phyloP scores from a whole-genome alignment of 1,140 invertebrate species.

The Hyposmocoma kahamanoa region DNA sequence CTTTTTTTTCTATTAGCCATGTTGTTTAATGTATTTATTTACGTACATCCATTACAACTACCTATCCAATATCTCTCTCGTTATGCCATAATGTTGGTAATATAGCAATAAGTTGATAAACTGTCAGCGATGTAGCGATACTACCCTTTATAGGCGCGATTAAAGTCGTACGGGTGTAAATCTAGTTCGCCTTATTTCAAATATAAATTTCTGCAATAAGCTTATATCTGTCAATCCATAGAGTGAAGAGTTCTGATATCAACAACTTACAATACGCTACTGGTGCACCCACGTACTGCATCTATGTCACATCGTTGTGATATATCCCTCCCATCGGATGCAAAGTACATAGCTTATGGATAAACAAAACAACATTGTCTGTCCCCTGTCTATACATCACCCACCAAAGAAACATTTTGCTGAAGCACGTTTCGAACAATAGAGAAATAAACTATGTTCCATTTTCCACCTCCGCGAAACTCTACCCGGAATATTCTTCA shows the following conservation, averaged over 20 bases:
- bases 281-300: conserved; percentile 24
- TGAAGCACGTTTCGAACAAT: conserved; percentile 44
- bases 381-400: conserved; percentile 11
- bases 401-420: neutral
- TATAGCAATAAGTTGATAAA: neutral
- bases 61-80: too few species aligned
- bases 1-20: too few species aligned
- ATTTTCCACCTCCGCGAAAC: conserved; percentile 34
- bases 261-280: conserved; percentile 6
- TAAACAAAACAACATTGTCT: conserved; percentile 21
- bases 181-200: neutral
- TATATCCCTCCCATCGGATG: conserved; percentile 23
- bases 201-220: conserved; percentile 12
- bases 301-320: conserved; percentile 19
- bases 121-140: conserved; percentile 2
- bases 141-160: neutral
- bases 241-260: conserved; percentile 14
- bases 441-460: conserved; percentile 50
- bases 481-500: conserved; percentile 27
- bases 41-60: too few species aligned
- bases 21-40: too few species aligned
- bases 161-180: neutral
- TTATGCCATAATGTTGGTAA: neutral
- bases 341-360: conserved; percentile 36
- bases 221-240: conserved; percentile 7